A percentile compares a stretch with the other conserved stretches of the same genome.
Conservation (phyloP, 2,888 invertebrate genomes). For the Papilio gigon region DNA sequence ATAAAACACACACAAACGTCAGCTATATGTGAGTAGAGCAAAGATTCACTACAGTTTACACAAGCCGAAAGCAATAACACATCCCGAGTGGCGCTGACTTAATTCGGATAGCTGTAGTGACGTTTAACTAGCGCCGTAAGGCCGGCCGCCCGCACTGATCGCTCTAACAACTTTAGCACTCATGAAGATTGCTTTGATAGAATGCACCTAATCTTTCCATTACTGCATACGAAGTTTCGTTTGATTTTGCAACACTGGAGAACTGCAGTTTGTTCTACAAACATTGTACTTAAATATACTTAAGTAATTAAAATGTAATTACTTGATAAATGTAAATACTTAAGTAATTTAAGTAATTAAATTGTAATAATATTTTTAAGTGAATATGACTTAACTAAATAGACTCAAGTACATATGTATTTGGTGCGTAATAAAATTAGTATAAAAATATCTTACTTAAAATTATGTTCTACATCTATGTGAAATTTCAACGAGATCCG, state of each 20-base stretch:
- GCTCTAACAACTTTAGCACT: constrained; percentile 63
- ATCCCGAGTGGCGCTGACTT: constrained; percentile 45
- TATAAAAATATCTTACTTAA: no score
- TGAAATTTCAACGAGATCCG: no score
- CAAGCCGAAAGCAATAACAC: constrained; percentile 39
- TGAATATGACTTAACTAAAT: no score
- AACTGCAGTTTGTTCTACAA: background rate
- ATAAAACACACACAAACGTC: background rate
- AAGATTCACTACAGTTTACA: constrained; percentile 2
- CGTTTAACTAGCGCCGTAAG: constrained; percentile 63
- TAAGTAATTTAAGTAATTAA: no score
- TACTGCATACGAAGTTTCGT: constrained; percentile 33
- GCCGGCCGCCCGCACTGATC: constrained; percentile 53
- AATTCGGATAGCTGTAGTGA: constrained; percentile 48
- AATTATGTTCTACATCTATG: no score
- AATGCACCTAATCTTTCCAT: constrained; percentile 52
- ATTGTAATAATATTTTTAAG: no score
- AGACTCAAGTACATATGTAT: no score
- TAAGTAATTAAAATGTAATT: background rate
- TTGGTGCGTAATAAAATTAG: no score
- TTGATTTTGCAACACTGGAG: constrained; percentile 45
- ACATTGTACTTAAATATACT: background rate
- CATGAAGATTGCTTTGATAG: constrained; percentile 65
- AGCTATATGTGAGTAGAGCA: background rate
- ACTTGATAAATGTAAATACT: no score